A percentile compares a stretch with the other conserved stretches of the same genome.
These are phyloP conservation scores for Ascidia mentula DNA, from an alignment of 23 tunicate species.

Conservation along the genomic window DNA sequence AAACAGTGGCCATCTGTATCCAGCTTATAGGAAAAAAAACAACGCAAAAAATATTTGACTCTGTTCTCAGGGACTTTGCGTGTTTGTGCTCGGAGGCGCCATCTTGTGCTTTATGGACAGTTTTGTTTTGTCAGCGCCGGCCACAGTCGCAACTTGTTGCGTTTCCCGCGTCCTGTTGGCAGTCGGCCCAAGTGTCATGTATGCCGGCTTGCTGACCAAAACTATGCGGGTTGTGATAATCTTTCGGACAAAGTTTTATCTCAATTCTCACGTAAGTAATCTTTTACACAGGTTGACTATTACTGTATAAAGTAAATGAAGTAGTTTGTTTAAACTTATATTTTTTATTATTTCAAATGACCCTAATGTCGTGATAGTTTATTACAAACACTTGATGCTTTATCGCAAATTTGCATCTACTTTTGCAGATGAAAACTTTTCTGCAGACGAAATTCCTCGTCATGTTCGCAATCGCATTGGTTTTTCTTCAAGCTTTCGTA, in stretches of 20 bases:
- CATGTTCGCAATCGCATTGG: conserved; percentile 23
- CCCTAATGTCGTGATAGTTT: too few species aligned
- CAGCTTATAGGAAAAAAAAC: too few species aligned
- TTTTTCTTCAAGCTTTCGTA: conserved; percentile 48
- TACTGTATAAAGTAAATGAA: too few species aligned
- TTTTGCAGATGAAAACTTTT: conserved; percentile 61
- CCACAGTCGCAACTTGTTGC: conserved; percentile 24
- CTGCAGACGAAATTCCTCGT: conserved; percentile 48
- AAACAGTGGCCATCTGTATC: too few species aligned
- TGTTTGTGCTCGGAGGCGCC: conserved; percentile 41
- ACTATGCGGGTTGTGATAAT: conserved; percentile 68
- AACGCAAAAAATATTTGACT: too few species aligned
- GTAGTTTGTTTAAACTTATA: too few species aligned
- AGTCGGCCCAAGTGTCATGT: conserved; percentile 61
- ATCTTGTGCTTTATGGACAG: conserved; percentile 26
- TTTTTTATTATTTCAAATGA: too few species aligned
- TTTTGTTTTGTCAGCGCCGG: conserved; percentile 26
- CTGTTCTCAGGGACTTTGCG: conserved; percentile 80
- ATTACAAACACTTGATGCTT: too few species aligned
- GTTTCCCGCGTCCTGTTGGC: conserved; percentile 40
- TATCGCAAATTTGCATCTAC: background rate
- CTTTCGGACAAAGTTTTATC: conserved; percentile 24
- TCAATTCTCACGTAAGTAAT: conserved; percentile 1
- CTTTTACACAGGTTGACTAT: too few species aligned
- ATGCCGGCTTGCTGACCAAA: conserved; percentile 55